phyloP scores from a whole-genome alignment of 2,888 invertebrate genomes.

The Zeuzera pyrina region DNA sequence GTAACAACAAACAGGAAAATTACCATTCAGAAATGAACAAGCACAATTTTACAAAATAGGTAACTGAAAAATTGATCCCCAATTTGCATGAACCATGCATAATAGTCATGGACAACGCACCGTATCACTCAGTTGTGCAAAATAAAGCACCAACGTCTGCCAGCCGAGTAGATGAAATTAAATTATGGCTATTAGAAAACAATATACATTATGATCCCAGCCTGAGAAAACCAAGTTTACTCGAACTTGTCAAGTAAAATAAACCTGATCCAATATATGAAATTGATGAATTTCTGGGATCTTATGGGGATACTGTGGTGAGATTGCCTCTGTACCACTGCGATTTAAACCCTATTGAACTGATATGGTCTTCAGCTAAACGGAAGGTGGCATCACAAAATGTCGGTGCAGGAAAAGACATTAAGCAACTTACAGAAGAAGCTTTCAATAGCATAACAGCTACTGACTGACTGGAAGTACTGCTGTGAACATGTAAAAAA shows the following conservation, averaged over 20 bases:
- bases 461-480: not conserved
- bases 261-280: slow-evolving; percentile 16
- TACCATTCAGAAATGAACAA: slow-evolving; percentile 20
- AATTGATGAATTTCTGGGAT: slow-evolving; percentile 16
- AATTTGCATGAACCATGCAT: slow-evolving; percentile 10
- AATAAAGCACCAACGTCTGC: slow-evolving; percentile 8
- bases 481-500: not conserved
- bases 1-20: slow-evolving; percentile 15
- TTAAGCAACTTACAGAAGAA: not conserved
- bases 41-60: slow-evolving; percentile 17
- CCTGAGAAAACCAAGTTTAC: slow-evolving; percentile 12
- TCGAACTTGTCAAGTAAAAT: slow-evolving; percentile 15
- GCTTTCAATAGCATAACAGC: not conserved
- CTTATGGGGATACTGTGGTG: slow-evolving; percentile 14
- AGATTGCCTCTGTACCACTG: slow-evolving; percentile 14
- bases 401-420: too few species aligned
- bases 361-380: slow-evolving; percentile 12
- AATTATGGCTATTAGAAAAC: slow-evolving; percentile 18
- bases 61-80: slow-evolving; percentile 13
- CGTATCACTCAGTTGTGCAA: slow-evolving; percentile 9
- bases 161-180: slow-evolving; percentile 11
- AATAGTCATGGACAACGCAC: slow-evolving; percentile 12
- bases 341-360: slow-evolving; percentile 13
- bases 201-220: slow-evolving; percentile 16
- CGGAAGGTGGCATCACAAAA: not conserved